Evolutionary conservation across 2,888 invertebrate species (phyloP).

Genomic region (Patella caerulea): DNA sequence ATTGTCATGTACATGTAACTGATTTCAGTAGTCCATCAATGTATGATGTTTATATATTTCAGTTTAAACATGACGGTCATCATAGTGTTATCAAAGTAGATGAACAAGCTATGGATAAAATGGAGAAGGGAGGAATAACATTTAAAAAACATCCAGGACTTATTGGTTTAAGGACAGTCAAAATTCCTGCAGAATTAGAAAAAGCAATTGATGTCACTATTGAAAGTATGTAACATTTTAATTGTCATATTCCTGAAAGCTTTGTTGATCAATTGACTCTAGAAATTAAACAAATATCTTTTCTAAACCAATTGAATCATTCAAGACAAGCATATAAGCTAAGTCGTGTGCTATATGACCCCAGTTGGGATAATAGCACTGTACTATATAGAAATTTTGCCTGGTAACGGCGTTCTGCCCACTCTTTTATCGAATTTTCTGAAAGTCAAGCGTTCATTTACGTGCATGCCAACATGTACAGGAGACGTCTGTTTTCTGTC

Average conservation of each 20-base stretch:
- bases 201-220: constrained; percentile 39
- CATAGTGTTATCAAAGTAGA: not conserved
- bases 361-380: no score
- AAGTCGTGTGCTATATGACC: no score
- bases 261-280: no score
- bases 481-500: no score
- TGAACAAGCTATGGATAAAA: constrained; percentile 13
- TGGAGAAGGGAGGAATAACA: constrained; percentile 22
- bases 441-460: no score
- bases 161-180: constrained; percentile 31
- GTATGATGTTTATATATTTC: not conserved
- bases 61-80: not conserved
- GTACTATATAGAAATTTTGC: no score
- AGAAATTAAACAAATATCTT: no score
- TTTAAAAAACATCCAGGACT: constrained; percentile 45
- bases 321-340: no score
- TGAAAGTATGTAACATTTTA: constrained; percentile 36
- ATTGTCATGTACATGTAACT: constrained; percentile 21
- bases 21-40: constrained; percentile 1
- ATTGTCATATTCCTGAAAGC: not conserved
- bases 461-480: no score
- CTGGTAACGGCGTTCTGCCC: no score
- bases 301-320: no score
- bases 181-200: constrained; percentile 38
- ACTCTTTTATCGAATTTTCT: no score